Percentiles rank a stretch among this genome's conserved stretches.
phyloP scores from a whole-genome alignment of 2,113 vertebrate genomes.

The Coturnix japonica region DNA sequence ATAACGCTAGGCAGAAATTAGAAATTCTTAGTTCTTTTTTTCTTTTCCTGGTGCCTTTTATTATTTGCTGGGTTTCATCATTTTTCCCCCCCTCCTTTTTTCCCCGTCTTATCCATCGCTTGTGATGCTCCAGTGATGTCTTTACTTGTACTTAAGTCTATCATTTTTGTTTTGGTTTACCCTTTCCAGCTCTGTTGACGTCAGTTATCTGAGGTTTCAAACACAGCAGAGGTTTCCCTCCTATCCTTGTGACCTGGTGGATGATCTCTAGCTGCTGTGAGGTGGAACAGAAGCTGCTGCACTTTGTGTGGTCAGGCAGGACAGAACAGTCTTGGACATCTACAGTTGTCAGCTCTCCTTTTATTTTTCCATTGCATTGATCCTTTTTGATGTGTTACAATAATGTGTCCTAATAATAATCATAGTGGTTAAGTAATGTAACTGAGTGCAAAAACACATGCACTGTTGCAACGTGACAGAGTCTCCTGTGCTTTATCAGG shows the following conservation, averaged over 20 bases:
- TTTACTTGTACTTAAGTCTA: neutral
- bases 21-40: neutral
- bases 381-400: neutral
- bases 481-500: neutral
- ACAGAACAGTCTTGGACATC: neutral
- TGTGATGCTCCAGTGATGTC: neutral
- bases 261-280: neutral
- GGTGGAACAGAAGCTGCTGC: neutral
- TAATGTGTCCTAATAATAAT: neutral
- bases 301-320: neutral
- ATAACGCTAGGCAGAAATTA: neutral
- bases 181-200: neutral
- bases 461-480: neutral
- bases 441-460: neutral
- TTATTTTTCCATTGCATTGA: neutral
- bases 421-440: neutral
- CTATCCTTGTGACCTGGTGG: neutral
- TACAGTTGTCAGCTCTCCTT: neutral
- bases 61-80: neutral
- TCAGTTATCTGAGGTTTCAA: neutral
- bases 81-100: neutral
- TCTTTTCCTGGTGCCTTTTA: neutral
- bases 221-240: neutral
- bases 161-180: accelerated
- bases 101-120: neutral